phyloP scores from a whole-genome alignment of 2,797 vertebrate species.

The Tragelaphus oryx region DNA sequence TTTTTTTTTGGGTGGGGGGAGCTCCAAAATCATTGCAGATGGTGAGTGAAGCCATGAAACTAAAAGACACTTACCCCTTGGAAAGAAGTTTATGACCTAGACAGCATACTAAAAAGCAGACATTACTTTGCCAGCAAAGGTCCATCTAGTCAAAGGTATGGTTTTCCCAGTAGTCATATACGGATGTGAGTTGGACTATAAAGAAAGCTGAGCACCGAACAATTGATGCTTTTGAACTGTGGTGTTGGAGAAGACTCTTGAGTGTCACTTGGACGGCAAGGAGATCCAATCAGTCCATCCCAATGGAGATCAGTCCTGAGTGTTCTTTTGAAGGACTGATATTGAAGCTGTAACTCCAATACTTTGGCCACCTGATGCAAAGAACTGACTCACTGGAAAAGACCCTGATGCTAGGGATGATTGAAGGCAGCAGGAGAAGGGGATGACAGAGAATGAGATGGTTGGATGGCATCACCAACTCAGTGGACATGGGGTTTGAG shows the following conservation, averaged over 20 bases:
- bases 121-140: background rate
- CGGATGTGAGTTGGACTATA: background rate
- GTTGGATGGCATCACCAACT: background rate
- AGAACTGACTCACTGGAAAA: background rate
- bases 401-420: background rate
- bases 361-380: background rate
- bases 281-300: background rate
- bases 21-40: background rate
- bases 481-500: background rate
- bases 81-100: background rate
- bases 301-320: background rate
- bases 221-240: background rate
- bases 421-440: background rate
- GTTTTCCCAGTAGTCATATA: background rate
- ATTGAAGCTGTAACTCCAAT: background rate
- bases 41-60: background rate
- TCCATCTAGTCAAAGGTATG: background rate
- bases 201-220: background rate
- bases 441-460: background rate
- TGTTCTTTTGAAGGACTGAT: background rate
- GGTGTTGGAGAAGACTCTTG: background rate
- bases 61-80: accelerated
- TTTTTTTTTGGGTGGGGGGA: background rate
- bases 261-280: accelerated
- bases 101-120: background rate